Evolutionary conservation across 2,113 vertebrate species (phyloP).

Genomic region (Dunckerocampus dactyliophorus): DNA sequence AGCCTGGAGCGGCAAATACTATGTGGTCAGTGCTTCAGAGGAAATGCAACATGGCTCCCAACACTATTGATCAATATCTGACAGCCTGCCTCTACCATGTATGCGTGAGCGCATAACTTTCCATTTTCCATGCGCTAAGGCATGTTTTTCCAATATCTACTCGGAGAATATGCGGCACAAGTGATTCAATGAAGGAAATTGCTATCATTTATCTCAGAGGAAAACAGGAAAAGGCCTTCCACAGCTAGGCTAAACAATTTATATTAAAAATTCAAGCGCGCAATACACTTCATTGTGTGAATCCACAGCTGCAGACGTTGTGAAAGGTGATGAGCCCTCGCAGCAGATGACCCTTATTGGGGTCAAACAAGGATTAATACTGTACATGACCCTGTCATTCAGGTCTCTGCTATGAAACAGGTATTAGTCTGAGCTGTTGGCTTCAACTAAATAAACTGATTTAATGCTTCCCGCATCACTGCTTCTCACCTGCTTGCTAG

Average conservation of each 20-base stretch:
- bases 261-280: neutral
- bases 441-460: constrained; percentile 2
- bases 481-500: neutral
- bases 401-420: constrained; percentile 1
- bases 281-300: neutral
- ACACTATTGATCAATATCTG: constrained; percentile 60
- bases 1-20: constrained; percentile 36
- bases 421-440: constrained; percentile 6
- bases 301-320: neutral
- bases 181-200: constrained; percentile 45
- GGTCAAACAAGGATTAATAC: constrained; percentile 31
- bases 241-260: neutral
- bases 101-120: constrained; percentile 13
- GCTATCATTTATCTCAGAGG: constrained; percentile 48
- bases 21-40: constrained; percentile 38
- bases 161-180: constrained; percentile 12
- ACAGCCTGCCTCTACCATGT: neutral
- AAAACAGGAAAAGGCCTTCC: neutral
- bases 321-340: constrained; percentile 21
- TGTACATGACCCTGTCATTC: neutral
- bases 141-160: constrained; percentile 16
- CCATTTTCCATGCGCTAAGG: neutral
- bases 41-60: constrained; percentile 35
- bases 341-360: constrained; percentile 7
- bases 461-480: neutral